phyloP scores from a whole-genome alignment of 64 coral and sea anemone species.

The Catalaphyllia jardinei region DNA sequence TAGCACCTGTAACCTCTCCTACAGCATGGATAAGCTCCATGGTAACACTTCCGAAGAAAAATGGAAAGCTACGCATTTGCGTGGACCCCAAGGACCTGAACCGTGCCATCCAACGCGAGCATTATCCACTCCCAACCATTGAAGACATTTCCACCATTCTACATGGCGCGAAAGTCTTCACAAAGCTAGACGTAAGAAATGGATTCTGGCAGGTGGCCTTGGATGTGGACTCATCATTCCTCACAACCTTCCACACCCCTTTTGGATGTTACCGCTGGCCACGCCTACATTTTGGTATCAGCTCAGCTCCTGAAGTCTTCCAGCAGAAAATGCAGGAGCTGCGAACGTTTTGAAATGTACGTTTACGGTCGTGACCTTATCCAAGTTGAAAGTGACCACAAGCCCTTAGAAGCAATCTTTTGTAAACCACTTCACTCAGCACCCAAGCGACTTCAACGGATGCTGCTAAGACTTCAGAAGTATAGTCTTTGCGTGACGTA shows the following conservation, averaged over 20 bases:
- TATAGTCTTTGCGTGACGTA: constrained; percentile 31
- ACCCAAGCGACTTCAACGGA: too few species aligned
- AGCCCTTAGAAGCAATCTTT: too few species aligned
- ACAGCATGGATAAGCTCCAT: too few species aligned
- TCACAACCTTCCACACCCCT: not conserved
- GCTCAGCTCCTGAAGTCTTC: constrained; percentile 17
- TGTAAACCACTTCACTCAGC: too few species aligned
- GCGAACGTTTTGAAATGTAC: too few species aligned
- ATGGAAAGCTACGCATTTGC: too few species aligned
- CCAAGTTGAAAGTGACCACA: too few species aligned
- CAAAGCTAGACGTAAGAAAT: constrained; percentile 11
- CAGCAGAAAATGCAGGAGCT: constrained; percentile 43
- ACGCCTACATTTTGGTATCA: constrained; percentile 27
- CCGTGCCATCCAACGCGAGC: too few species aligned
- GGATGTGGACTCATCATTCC: constrained; percentile 7
- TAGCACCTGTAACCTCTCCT: too few species aligned
- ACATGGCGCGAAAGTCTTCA: constrained; percentile 57
- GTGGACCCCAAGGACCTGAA: too few species aligned
- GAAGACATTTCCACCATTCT: constrained; percentile 53
- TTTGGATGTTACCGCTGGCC: constrained; percentile 22
- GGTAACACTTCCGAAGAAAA: too few species aligned
- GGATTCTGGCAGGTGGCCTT: constrained; percentile 46
- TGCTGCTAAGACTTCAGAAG: constrained; percentile 12
- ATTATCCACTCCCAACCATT: constrained; percentile 15
- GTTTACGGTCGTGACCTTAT: too few species aligned